phyloP scores from a whole-genome alignment of 2,113 vertebrate species.

The Heterotilapia buettikoferi region DNA sequence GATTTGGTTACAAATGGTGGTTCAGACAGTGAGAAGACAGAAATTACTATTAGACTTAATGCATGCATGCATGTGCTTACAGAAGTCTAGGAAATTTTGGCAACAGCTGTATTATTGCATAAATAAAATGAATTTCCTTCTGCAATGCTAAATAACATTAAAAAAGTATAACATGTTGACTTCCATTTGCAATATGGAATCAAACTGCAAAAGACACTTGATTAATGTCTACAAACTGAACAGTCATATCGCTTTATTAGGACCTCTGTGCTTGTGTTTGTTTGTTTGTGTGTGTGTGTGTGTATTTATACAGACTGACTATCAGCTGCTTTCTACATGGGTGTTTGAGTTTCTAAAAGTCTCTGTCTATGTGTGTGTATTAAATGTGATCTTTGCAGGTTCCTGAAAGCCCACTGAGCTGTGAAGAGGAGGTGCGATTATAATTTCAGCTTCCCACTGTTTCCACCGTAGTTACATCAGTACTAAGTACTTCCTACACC shows the following conservation, averaged over 20 bases:
- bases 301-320: neutral
- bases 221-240: neutral
- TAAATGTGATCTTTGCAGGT: conserved; percentile 51
- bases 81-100: neutral
- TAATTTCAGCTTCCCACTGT: conserved; percentile 53
- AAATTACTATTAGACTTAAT: neutral
- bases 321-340: conserved; percentile 5
- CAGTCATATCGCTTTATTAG: neutral
- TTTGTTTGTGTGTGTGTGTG: neutral
- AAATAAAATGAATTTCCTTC: neutral
- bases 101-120: neutral
- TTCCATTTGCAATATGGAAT: neutral
- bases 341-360: neutral
- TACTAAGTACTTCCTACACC: conserved; percentile 36
- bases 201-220: neutral
- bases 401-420: conserved; percentile 44
- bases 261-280: neutral
- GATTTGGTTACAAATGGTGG: neutral
- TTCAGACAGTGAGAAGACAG: neutral
- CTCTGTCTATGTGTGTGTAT: conserved; percentile 1
- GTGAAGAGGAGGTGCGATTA: conserved; percentile 51
- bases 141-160: neutral
- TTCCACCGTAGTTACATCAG: conserved; percentile 37
- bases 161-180: neutral
- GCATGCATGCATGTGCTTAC: neutral